Percentiles rank a stretch among this genome's conserved stretches.
Conservation (phyloP, 1,140 invertebrate genomes). For the Centruroides sculpturatus region DNA sequence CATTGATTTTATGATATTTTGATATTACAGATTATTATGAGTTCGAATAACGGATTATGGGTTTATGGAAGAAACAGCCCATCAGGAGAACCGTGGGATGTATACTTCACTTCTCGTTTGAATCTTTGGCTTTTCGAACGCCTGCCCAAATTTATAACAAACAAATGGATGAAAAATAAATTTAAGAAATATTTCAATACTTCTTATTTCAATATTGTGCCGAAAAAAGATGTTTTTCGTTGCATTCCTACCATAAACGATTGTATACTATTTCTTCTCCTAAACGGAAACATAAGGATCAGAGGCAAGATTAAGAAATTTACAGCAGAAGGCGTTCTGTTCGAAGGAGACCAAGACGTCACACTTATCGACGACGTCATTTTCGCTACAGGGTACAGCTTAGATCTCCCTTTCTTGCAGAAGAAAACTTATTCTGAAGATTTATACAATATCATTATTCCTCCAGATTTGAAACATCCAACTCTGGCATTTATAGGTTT, state of each 20-base stretch:
- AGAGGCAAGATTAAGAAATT: slow-evolving; percentile 28
- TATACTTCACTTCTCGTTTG: slow-evolving; percentile 5
- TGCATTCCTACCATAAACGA: slow-evolving; percentile 40
- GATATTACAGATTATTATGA: slow-evolving; percentile 32
- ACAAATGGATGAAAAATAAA: slow-evolving; percentile 2
- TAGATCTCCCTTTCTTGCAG: slow-evolving; percentile 28
- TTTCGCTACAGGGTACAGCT: slow-evolving; percentile 31
- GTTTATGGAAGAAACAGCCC: slow-evolving; percentile 25
- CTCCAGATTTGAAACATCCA: slow-evolving; percentile 22
- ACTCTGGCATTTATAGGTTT: slow-evolving; percentile 36
- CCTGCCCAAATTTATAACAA: slow-evolving; percentile 1
- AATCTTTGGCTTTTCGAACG: slow-evolving; percentile 1
- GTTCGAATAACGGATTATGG: slow-evolving; percentile 35
- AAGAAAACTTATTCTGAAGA: slow-evolving; percentile 18
- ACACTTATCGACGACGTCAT: slow-evolving; percentile 26
- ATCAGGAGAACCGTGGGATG: slow-evolving; percentile 24
- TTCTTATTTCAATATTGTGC: slow-evolving; percentile 30
- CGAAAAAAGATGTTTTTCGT: slow-evolving; percentile 27
- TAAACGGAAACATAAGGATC: slow-evolving; percentile 25
- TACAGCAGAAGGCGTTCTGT: slow-evolving; percentile 25
- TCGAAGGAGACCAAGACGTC: slow-evolving; percentile 19
- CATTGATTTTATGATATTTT: slow-evolving; percentile 25
- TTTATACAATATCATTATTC: slow-evolving; percentile 34
- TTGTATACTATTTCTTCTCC: slow-evolving; percentile 32
- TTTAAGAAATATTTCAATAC: slow-evolving; percentile 28